These are phyloP conservation scores for Galeopsomyia nigrocyanea DNA, from an alignment of 2,888 invertebrate species.

Conservation along the genomic window DNA sequence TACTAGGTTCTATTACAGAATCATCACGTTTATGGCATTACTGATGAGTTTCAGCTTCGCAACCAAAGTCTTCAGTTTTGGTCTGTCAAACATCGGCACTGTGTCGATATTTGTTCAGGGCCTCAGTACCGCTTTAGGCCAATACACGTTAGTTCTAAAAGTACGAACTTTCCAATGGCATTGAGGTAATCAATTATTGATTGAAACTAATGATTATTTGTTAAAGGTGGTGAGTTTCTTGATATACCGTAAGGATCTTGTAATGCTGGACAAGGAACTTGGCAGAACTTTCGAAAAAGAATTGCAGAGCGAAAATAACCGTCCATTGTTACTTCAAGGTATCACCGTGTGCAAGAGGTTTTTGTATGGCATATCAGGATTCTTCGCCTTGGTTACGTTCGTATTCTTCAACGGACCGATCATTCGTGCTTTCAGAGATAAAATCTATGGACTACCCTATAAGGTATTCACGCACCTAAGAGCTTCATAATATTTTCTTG, in stretches of 20 bases:
- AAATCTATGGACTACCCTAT: not conserved
- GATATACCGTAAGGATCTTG: constrained; percentile 8
- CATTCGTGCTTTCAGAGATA: not conserved
- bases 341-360: not conserved
- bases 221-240: not conserved
- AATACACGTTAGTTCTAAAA: constrained; percentile 17
- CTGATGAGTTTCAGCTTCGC: not conserved
- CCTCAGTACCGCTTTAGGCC: constrained; percentile 9
- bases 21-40: not conserved
- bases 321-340: not conserved
- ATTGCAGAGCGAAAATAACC: not conserved
- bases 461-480: too few species aligned
- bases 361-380: not conserved
- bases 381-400: not conserved
- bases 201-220: not conserved
- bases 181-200: too few species aligned
- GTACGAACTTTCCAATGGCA: not conserved
- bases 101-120: constrained; percentile 2
- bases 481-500: too few species aligned
- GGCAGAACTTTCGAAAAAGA: constrained; percentile 11
- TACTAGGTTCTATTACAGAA: not conserved
- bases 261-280: constrained; percentile 7
- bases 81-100: not conserved
- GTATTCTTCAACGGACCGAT: not conserved
- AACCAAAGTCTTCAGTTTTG: constrained; percentile 1